Percentiles rank a stretch among this genome's conserved stretches.
phyloP scores from a whole-genome alignment of 2,113 vertebrate species.

The Podarcis muralis region DNA sequence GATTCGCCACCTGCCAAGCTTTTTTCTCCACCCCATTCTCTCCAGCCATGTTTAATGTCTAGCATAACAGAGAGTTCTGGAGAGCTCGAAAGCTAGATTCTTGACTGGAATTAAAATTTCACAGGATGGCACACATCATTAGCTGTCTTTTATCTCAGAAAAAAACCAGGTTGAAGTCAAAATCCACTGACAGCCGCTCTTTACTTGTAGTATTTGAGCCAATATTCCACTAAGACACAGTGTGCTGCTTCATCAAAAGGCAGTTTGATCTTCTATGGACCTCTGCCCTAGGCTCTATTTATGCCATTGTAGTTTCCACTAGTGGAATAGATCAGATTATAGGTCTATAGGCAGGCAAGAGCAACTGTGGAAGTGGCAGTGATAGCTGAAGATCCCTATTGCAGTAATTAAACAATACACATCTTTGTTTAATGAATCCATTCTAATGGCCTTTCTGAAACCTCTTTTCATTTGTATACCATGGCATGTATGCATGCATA shows the following conservation, averaged over 20 bases:
- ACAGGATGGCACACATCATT: constrained; percentile 9
- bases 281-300: background rate
- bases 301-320: background rate
- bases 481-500: background rate
- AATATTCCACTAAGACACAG: constrained; percentile 16
- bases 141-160: background rate
- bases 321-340: background rate
- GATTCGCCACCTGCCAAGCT: no score
- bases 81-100: no score
- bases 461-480: background rate
- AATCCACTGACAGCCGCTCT: constrained; percentile 33
- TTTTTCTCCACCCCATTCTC: no score
- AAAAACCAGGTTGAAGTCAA: constrained; percentile 14
- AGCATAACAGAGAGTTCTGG: no score
- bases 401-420: background rate
- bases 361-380: background rate
- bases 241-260: constrained; percentile 22
- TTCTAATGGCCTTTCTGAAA: background rate
- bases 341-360: background rate
- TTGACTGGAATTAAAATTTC: background rate
- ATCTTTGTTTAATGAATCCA: background rate
- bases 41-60: no score
- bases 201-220: constrained; percentile 7
- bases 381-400: background rate
- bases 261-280: background rate